Evolutionary conservation across 2,113 vertebrate genomes (phyloP).

Genomic region (Halichoeres trimaculatus): DNA sequence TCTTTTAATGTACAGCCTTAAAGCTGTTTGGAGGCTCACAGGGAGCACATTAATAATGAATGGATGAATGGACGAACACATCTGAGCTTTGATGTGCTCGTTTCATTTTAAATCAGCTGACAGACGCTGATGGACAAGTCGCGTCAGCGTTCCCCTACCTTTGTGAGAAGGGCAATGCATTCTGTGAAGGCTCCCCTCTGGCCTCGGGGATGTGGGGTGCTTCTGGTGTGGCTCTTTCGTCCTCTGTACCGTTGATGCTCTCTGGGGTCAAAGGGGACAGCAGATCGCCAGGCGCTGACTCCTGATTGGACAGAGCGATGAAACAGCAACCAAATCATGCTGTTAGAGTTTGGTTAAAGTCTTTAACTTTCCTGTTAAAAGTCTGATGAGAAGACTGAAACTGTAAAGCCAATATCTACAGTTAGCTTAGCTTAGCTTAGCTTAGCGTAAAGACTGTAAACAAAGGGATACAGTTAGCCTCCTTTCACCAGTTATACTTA

Average conservation of each 20-base stretch:
- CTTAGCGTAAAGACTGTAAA: too few species aligned
- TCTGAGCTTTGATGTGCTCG: background rate
- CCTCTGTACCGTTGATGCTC: conserved; percentile 95
- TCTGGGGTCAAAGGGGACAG: conserved; percentile 93
- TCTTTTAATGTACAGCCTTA: conserved; percentile 47
- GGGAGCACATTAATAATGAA: conserved; percentile 40
- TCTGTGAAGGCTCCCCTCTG: conserved; percentile 91
- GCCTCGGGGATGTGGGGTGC: conserved; percentile 87
- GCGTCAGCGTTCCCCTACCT: conserved; percentile 80
- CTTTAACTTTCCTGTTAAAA: background rate
- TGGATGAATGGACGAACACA: conserved; percentile 3
- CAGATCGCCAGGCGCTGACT: conserved; percentile 91
- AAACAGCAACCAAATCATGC: background rate
- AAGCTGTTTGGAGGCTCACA: conserved; percentile 27
- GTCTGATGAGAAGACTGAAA: background rate
- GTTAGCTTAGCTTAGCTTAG: too few species aligned
- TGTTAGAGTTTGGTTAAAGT: too few species aligned
- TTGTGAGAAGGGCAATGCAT: conserved; percentile 92
- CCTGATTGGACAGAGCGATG: conserved; percentile 75
- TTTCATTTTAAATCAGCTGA: conserved; percentile 42
- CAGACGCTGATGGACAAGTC: background rate
- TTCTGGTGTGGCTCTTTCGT: conserved; percentile 85
- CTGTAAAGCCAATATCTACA: too few species aligned
- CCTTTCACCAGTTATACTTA: too few species aligned
- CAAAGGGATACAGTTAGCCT: too few species aligned